These are phyloP conservation scores for Misgurnus anguillicaudatus DNA, from an alignment of 2,113 vertebrate genomes.

Conservation along the genomic window DNA sequence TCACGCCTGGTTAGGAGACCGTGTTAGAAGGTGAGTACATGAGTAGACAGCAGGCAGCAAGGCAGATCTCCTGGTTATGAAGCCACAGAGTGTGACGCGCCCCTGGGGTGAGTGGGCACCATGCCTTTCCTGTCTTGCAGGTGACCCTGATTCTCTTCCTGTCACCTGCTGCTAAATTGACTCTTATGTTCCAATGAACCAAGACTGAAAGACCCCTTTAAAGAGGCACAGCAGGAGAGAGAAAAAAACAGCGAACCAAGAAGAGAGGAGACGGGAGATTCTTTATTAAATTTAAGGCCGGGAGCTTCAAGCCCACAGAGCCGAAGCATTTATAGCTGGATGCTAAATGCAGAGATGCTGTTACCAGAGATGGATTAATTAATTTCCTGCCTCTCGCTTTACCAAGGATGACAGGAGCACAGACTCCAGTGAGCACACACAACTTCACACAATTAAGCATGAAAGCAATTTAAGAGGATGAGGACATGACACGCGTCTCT, in stretches of 20 bases:
- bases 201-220: conserved; percentile 52
- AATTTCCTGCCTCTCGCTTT: conserved; percentile 56
- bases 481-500: conserved; percentile 45
- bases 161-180: conserved; percentile 56
- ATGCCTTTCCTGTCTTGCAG: conserved; percentile 54
- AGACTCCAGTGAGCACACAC: conserved; percentile 30
- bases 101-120: conserved; percentile 24
- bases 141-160: conserved; percentile 48
- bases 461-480: conserved; percentile 54
- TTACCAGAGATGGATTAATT: conserved; percentile 57
- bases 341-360: conserved; percentile 45
- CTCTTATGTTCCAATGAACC: conserved; percentile 52
- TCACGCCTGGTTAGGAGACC: not conserved
- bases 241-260: not conserved
- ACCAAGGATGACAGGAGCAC: conserved; percentile 47
- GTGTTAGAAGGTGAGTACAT: not conserved
- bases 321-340: conserved; percentile 37
- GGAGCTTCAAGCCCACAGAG: conserved; percentile 7
- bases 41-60: not conserved
- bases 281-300: conserved; percentile 50
- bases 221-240: conserved; percentile 56
- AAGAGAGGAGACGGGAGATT: conserved; percentile 63
- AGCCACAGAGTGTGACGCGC: conserved; percentile 6
- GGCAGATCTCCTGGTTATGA: not conserved
- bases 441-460: conserved; percentile 49